A percentile compares a stretch with the other conserved stretches of the same genome.
These are phyloP conservation scores for Eulemur rubriventer DNA, from an alignment of 2,797 vertebrate species.

Conservation along the genomic window DNA sequence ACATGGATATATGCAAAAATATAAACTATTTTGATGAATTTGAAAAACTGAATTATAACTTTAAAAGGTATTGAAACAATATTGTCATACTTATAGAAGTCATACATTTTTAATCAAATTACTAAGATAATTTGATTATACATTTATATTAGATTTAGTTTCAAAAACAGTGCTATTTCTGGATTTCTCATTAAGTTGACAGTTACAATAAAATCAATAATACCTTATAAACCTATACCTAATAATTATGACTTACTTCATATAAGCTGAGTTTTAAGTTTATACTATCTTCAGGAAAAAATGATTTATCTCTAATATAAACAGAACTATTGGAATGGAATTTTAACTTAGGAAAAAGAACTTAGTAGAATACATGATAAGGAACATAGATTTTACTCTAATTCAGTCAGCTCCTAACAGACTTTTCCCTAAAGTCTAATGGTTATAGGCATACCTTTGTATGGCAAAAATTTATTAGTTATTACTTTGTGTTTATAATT, in stretches of 20 bases:
- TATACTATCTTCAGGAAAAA: slow-evolving; percentile 25
- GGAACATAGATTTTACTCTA: neutral
- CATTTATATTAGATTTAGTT: neutral
- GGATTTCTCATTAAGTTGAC: slow-evolving; percentile 13
- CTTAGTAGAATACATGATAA: neutral
- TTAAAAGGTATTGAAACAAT: neutral
- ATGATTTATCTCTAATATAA: slow-evolving; percentile 11
- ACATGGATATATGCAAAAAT: neutral
- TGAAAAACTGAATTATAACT: slow-evolving; percentile 14
- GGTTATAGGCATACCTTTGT: neutral
- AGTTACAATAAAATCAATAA: slow-evolving; percentile 1
- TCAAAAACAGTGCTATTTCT: slow-evolving; percentile 10
- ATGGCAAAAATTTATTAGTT: neutral
- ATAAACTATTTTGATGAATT: slow-evolving; percentile 13
- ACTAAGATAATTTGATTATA: slow-evolving; percentile 9
- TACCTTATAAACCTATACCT: neutral
- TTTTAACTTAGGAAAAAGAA: slow-evolving; percentile 36
- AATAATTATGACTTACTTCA: slow-evolving; percentile 23
- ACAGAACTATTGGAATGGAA: neutral
- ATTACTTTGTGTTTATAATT: neutral
- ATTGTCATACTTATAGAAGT: neutral
- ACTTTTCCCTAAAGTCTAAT: neutral
- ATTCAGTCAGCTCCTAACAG: neutral
- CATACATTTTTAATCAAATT: neutral
- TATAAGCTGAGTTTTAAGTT: slow-evolving; percentile 19